These are phyloP conservation scores for Eutolmus rufibarbis DNA, from an alignment of 2,888 invertebrate genomes.

Conservation along the genomic window DNA sequence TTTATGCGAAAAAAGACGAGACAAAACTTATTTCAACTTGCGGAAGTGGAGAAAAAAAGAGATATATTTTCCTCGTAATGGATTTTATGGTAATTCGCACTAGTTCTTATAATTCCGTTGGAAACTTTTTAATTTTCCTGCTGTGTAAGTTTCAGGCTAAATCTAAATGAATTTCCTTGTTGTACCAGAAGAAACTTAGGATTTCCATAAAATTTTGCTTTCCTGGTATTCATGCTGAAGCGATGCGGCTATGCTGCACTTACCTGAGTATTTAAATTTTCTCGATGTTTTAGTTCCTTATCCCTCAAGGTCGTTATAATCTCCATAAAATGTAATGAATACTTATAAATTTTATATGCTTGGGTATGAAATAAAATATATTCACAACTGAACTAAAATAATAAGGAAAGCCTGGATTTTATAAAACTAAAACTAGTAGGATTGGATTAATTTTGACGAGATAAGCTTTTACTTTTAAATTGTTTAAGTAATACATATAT, in stretches of 20 bases:
- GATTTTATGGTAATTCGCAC: background rate
- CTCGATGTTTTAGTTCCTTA: background rate
- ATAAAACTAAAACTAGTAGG: background rate
- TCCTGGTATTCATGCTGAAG: background rate
- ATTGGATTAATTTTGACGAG: no score
- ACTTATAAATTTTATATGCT: background rate
- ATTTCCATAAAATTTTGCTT: background rate
- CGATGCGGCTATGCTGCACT: background rate
- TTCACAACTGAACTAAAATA: background rate
- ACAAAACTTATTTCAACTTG: background rate
- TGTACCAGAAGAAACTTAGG: background rate
- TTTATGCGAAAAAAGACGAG: background rate
- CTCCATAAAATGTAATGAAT: background rate
- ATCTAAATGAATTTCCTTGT: background rate
- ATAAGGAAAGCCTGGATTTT: background rate
- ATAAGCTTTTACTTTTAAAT: no score
- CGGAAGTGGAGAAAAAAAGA: background rate
- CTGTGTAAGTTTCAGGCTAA: background rate
- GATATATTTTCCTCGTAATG: background rate
- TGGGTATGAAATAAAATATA: background rate
- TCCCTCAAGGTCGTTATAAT: background rate
- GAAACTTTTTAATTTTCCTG: background rate
- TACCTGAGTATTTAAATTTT: background rate
- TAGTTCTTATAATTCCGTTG: background rate
- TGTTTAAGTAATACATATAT: no score